phyloP scores from a whole-genome alignment of 1,140 invertebrate species.

The Drosophila saltans region DNA sequence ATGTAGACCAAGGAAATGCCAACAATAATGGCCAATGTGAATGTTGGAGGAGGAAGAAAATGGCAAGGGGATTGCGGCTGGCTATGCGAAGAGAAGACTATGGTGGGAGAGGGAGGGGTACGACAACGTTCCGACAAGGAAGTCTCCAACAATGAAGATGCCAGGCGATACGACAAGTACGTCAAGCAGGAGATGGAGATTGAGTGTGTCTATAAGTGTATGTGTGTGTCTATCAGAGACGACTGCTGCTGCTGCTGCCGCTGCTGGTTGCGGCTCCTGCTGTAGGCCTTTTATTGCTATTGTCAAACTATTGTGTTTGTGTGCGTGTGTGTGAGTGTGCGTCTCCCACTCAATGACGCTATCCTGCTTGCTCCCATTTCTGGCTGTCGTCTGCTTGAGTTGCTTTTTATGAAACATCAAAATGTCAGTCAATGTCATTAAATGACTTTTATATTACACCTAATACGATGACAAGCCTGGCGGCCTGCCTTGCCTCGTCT shows the following conservation, averaged over 20 bases:
- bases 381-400: slow-evolving; percentile 66
- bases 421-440: slow-evolving; percentile 82
- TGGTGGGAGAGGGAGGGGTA: background rate
- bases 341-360: slow-evolving; percentile 10
- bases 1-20: slow-evolving; percentile 64
- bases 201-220: slow-evolving; percentile 16
- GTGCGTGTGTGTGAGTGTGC: slow-evolving; percentile 22
- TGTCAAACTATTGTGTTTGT: slow-evolving; percentile 76
- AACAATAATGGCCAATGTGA: slow-evolving; percentile 52
- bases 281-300: slow-evolving; percentile 81
- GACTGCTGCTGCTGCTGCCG: background rate
- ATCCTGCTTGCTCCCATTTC: background rate
- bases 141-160: slow-evolving; percentile 74
- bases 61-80: background rate
- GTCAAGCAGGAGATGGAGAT: slow-evolving; percentile 43
- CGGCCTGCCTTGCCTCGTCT: slow-evolving; percentile 37
- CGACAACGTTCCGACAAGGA: background rate
- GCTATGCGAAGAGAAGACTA: no score
- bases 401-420: slow-evolving; percentile 82
- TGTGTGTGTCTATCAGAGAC: slow-evolving; percentile 20
- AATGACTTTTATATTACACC: slow-evolving; percentile 82
- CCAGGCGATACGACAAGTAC: slow-evolving; percentile 76
- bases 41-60: background rate
- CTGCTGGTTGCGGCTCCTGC: slow-evolving; percentile 29
- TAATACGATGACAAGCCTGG: slow-evolving; percentile 79